Evolutionary conservation across 2,113 vertebrate genomes (phyloP), one percentile per base, ranked within the genome.

Genomic region (Piprites chloris): DNA sequence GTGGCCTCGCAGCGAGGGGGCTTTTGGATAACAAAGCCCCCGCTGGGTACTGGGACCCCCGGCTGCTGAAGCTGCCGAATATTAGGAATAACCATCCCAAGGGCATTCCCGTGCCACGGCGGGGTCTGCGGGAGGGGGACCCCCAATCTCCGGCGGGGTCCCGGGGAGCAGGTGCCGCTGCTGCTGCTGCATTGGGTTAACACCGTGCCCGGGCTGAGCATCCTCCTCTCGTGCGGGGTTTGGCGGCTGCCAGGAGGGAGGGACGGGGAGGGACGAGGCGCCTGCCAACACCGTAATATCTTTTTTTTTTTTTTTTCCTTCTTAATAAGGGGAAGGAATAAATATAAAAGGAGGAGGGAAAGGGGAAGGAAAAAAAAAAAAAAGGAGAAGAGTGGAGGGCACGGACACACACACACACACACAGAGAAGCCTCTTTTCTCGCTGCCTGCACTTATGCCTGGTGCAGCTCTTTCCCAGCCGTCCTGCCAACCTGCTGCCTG

Each of bases 401-500:
- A 42, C 62, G 63, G 87, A 66, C 53, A 50, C 59, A 18, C 76
- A 52, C 62, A 79, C 78, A 47, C 46, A 46, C 3, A 79, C 79
- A 49, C 47, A 50, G 2, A 79, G 67, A 50, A 88, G 59, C 28
- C 79, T 83, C 92, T 89, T 42, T 46, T 59, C 90, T 86, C 76
- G 8, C 28, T 33, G 94, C 87, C 71, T 28, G 94, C 95, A 79
- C 95, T 93, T 96, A 96, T 96, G 95, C 92, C 94, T 42, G 90
- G 53, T 6, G 87, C 72, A 49, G 93, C 76, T 80, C 27, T 28
- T 18, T 58, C 65, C 79, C 93, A 72, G 49, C 71, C 50, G 4
- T 71, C 22, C 95, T 94, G 90, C 95, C 92, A 71, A 82, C 63
- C 94, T 90, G 90, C 92, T 91, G 92, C 95, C 78, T 16, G 20